Percentiles rank a stretch among this genome's conserved stretches.
Conservation (phyloP, 2,797 vertebrate species). For the Eulemur albifrons region DNA sequence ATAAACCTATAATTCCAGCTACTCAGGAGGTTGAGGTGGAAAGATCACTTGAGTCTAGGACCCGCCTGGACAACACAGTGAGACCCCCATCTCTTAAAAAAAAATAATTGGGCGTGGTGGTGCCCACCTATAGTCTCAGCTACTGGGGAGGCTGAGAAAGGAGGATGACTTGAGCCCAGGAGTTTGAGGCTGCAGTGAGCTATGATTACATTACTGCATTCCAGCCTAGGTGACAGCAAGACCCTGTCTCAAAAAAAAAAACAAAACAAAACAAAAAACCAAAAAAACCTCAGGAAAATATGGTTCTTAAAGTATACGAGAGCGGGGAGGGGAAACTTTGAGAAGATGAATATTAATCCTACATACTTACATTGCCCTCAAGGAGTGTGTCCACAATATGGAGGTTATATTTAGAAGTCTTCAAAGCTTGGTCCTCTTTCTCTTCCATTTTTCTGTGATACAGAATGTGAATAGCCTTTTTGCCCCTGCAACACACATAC, state of each 20-base stretch:
- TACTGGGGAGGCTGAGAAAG: background rate
- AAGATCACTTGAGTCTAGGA: background rate
- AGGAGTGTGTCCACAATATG: background rate
- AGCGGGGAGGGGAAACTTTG: background rate
- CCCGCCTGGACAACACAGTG: background rate
- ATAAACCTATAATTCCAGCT: background rate
- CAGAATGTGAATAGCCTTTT: background rate
- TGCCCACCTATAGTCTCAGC: background rate
- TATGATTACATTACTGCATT: background rate
- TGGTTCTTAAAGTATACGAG: conserved; percentile 10
- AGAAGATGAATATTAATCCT: conserved; percentile 14
- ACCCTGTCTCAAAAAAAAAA: background rate
- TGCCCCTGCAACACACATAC: background rate
- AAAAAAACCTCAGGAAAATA: background rate
- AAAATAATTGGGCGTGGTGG: background rate
- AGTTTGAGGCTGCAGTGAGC: background rate
- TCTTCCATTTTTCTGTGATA: conserved; percentile 22
- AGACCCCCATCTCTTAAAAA: background rate
- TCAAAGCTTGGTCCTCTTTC: background rate
- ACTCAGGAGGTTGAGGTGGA: background rate
- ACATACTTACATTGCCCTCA: background rate
- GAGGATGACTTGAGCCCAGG: background rate
- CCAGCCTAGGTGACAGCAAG: background rate
- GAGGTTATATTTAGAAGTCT: background rate
- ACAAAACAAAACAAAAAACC: background rate